These are phyloP conservation scores for Dreissena polymorpha DNA, from an alignment of 1,140 invertebrate species.

Conservation along the genomic window DNA sequence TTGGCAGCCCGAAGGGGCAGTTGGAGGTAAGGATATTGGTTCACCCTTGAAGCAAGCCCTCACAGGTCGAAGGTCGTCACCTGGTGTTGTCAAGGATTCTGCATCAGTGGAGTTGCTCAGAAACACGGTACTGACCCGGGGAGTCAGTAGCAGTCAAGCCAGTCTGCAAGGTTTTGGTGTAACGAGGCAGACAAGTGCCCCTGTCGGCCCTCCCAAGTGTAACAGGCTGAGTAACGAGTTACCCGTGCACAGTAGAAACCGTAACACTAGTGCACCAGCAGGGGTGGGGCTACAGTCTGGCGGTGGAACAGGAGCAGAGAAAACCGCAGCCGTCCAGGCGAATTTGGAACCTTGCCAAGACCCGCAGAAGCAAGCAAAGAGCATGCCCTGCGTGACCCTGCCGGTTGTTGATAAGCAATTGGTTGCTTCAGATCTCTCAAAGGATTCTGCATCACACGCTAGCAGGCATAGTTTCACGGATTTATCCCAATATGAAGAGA, in stretches of 20 bases:
- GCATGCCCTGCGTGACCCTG: conserved; percentile 52
- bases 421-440: not conserved
- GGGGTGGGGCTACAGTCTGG: not conserved
- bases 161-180: not conserved
- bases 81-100: conserved; percentile 6
- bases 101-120: not conserved
- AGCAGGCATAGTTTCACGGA: conserved; percentile 51
- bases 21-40: not conserved
- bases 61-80: not conserved
- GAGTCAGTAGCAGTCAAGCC: not conserved
- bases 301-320: not conserved
- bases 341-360: conserved; percentile 17
- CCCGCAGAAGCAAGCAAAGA: conserved; percentile 19
- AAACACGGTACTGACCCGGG: not conserved
- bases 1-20: not conserved
- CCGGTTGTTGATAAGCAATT: not conserved
- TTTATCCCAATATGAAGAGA: conserved; percentile 43
- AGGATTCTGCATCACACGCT: not conserved
- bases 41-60: conserved; percentile 41
- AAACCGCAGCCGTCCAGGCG: no score
- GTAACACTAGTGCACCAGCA: conserved; percentile 31
- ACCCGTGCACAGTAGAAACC: conserved; percentile 1
- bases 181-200: conserved; percentile 37
- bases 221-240: not conserved
- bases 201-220: conserved; percentile 9